Evolutionary conservation across 2,888 invertebrate species (phyloP).

Genomic region (Stictocephala bisonia): DNA sequence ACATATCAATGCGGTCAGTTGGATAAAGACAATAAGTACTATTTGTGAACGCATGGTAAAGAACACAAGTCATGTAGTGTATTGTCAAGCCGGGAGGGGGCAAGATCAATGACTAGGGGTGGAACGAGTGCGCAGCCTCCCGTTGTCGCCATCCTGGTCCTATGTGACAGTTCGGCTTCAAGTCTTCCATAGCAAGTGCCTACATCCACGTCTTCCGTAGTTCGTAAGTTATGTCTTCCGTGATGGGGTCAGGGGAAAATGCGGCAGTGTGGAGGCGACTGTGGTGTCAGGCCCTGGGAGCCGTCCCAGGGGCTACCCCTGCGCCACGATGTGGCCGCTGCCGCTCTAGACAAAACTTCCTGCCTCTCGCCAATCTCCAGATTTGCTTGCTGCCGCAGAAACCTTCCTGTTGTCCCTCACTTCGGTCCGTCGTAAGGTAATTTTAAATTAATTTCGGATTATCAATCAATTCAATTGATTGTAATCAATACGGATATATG

Average conservation of each 20-base stretch:
- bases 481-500: too few relatives aligned
- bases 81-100: too few relatives aligned
- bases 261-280: constrained; percentile 23
- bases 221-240: constrained; percentile 17
- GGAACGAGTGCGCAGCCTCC: constrained; percentile 13
- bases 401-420: constrained; percentile 21
- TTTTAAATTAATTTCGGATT: too few relatives aligned
- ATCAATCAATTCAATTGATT: too few relatives aligned
- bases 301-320: neutral
- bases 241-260: neutral
- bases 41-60: too few relatives aligned
- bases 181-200: constrained; percentile 38
- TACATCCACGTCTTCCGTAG: constrained; percentile 37
- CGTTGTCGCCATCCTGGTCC: constrained; percentile 16
- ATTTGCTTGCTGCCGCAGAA: constrained; percentile 29
- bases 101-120: too few relatives aligned
- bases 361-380: constrained; percentile 43
- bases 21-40: too few relatives aligned
- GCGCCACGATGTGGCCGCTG: constrained; percentile 29
- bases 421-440: constrained; percentile 55
- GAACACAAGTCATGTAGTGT: too few relatives aligned
- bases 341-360: constrained; percentile 9
- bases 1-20: too few relatives aligned
- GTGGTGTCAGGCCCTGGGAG: constrained; percentile 22
- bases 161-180: constrained; percentile 36